Percentiles rank a stretch among this genome's conserved stretches.
Evolutionary conservation across 2,888 invertebrate species (phyloP).

Genomic region (Leptopilina drosophilae): DNA sequence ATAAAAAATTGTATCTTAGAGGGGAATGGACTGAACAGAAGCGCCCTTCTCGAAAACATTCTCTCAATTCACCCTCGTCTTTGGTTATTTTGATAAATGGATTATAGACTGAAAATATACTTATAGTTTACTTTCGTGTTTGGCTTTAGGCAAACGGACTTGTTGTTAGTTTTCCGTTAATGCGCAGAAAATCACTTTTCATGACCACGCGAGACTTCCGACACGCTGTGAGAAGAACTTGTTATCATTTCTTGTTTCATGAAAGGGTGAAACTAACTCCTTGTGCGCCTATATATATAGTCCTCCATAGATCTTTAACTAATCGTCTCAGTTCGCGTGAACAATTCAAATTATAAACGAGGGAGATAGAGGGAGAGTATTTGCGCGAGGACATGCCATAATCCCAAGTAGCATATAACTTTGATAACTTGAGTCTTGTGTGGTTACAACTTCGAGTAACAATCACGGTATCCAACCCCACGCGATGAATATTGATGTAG

Average conservation of each 20-base stretch:
- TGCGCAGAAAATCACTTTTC: conserved; percentile 19
- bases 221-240: conserved; percentile 16
- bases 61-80: too few relatives aligned
- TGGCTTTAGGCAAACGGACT: neutral
- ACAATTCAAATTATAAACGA: conserved; percentile 22
- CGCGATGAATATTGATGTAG: conserved; percentile 6
- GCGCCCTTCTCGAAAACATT: too few relatives aligned
- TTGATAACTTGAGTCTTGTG: conserved; percentile 12
- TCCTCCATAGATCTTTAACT: conserved; percentile 12
- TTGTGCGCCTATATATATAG: neutral
- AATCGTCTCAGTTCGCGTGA: conserved; percentile 25
- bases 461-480: conserved; percentile 9
- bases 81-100: neutral
- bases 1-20: too few relatives aligned
- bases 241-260: conserved; percentile 26
- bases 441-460: conserved; percentile 5
- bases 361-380: neutral
- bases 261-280: neutral
- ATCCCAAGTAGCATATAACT: conserved; percentile 13
- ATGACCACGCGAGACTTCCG: conserved; percentile 24
- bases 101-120: neutral
- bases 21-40: too few relatives aligned
- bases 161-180: conserved; percentile 30
- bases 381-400: conserved; percentile 9
- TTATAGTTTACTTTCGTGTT: too few relatives aligned